Evolutionary conservation across 2,888 invertebrate species (phyloP).

Genomic region (Bembecia ichneumoniformis): DNA sequence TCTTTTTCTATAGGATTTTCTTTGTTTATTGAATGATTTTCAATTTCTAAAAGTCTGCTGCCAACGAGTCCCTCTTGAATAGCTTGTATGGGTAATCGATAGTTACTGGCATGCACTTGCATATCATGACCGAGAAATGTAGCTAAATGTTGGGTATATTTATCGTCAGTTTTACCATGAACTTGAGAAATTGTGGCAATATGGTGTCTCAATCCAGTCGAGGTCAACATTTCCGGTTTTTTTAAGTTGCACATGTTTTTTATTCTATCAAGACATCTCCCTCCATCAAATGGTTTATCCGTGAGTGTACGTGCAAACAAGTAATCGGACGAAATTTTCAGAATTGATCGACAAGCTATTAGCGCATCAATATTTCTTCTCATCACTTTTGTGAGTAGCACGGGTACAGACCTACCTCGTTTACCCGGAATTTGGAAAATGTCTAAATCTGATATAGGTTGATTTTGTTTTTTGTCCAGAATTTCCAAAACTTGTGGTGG

Average conservation of each 20-base stretch:
- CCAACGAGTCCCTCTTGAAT: conserved; percentile 1
- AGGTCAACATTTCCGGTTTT: conserved; percentile 1
- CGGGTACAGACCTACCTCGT: background rate
- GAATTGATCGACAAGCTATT: conserved; percentile 1
- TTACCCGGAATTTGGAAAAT: conserved; percentile 3
- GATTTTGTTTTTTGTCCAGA: conserved; percentile 1
- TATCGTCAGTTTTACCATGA: background rate
- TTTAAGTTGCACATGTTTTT: conserved; percentile 1
- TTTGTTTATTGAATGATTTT: conserved; percentile 3
- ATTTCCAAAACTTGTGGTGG: conserved; percentile 1
- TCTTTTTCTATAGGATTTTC: conserved; percentile 2
- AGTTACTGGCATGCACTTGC: conserved; percentile 4
- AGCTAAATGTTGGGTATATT: background rate
- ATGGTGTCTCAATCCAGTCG: conserved; percentile 1
- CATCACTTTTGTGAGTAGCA: conserved; percentile 1
- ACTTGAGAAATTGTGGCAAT: background rate
- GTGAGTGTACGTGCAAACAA: conserved; percentile 1
- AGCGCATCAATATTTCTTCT: conserved; percentile 1
- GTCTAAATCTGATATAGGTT: conserved; percentile 3
- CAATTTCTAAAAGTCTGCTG: conserved; percentile 1
- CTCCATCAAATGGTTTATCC: conserved; percentile 1
- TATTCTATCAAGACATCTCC: conserved; percentile 1
- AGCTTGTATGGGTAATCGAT: conserved; percentile 5
- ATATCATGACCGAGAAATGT: conserved; percentile 5
- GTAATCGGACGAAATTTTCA: background rate